phyloP scores from a whole-genome alignment of 2,113 vertebrate genomes.

The Halcyon senegalensis region DNA sequence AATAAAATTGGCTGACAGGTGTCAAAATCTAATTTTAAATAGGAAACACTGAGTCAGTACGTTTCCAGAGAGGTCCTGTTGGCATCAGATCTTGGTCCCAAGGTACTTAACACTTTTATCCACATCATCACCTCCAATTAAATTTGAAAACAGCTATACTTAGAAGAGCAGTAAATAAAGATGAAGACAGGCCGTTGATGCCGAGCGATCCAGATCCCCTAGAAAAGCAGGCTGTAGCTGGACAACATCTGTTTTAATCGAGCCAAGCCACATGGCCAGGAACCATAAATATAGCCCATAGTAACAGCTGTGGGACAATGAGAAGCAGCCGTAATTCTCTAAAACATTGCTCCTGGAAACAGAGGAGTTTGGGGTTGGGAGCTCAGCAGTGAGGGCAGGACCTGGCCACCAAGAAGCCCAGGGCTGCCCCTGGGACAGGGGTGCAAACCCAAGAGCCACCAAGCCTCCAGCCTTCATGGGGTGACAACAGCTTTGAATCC shows the following conservation, averaged over 20 bases:
- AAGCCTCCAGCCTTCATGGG: background rate
- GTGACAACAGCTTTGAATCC: background rate
- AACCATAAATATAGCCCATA: slow-evolving; percentile 10
- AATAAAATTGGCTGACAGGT: slow-evolving; percentile 41
- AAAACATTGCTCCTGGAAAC: background rate
- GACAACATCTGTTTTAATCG: slow-evolving; percentile 33
- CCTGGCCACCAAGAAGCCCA: background rate
- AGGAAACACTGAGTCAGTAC: slow-evolving; percentile 23
- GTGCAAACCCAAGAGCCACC: background rate
- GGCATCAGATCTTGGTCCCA: slow-evolving; percentile 8
- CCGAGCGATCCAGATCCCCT: background rate
- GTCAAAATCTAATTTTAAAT: slow-evolving; percentile 52
- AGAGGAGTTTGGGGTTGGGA: background rate
- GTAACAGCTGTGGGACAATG: background rate
- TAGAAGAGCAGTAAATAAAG: slow-evolving; percentile 52
- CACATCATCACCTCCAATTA: slow-evolving; percentile 19
- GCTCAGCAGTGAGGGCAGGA: background rate
- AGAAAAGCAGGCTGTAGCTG: slow-evolving; percentile 17
- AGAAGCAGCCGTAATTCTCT: background rate
- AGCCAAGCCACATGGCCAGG: slow-evolving; percentile 7
- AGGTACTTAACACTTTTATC: slow-evolving; percentile 36
- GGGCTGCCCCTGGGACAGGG: background rate
- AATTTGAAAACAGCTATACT: slow-evolving; percentile 40
- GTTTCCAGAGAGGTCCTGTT: slow-evolving; percentile 33
- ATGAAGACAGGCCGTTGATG: background rate